A percentile compares a stretch with the other conserved stretches of the same genome.
Evolutionary conservation across 2,797 vertebrate genomes (phyloP).

Genomic region (Salarias fasciatus): DNA sequence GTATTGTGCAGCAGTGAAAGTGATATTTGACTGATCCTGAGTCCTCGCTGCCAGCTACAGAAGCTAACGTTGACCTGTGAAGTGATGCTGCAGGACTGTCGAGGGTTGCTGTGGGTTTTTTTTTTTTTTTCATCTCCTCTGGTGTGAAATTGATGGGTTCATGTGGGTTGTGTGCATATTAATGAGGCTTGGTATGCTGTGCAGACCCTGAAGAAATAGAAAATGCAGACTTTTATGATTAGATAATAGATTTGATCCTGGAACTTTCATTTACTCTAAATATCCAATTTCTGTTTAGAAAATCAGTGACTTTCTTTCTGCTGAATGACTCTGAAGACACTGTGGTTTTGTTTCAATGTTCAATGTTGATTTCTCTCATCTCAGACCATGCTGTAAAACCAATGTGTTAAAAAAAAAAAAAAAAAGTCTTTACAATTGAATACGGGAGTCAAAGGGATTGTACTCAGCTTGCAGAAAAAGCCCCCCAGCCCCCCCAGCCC

Average conservation of each 20-base stretch:
- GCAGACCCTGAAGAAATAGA: background rate
- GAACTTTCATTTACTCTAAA: slow-evolving; percentile 20
- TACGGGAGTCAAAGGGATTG: slow-evolving; percentile 29
- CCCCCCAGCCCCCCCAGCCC: slow-evolving; percentile 10
- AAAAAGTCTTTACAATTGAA: slow-evolving; percentile 27
- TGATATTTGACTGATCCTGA: background rate
- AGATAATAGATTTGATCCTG: too few relatives aligned
- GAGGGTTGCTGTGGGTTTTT: slow-evolving; percentile 7
- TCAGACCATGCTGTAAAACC: slow-evolving; percentile 33
- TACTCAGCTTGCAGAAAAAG: slow-evolving; percentile 23
- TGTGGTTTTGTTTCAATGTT: slow-evolving; percentile 33
- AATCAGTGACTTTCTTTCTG: slow-evolving; percentile 22
- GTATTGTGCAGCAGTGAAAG: background rate
- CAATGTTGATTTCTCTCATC: slow-evolving; percentile 13
- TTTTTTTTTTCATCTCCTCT: too few relatives aligned
- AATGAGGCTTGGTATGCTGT: too few relatives aligned
- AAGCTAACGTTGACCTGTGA: slow-evolving; percentile 7
- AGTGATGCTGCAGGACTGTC: background rate
- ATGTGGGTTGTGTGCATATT: too few relatives aligned
- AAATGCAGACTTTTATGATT: too few relatives aligned
- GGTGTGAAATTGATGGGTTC: too few relatives aligned
- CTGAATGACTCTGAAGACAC: slow-evolving; percentile 31
- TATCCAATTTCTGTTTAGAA: slow-evolving; percentile 23
- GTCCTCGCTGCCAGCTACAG: slow-evolving; percentile 2
- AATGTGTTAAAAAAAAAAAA: slow-evolving; percentile 34